Base-by-base conservation (phyloP, 2,797 vertebrate genomes). In the Spinibarbus caldwelli region DNA sequence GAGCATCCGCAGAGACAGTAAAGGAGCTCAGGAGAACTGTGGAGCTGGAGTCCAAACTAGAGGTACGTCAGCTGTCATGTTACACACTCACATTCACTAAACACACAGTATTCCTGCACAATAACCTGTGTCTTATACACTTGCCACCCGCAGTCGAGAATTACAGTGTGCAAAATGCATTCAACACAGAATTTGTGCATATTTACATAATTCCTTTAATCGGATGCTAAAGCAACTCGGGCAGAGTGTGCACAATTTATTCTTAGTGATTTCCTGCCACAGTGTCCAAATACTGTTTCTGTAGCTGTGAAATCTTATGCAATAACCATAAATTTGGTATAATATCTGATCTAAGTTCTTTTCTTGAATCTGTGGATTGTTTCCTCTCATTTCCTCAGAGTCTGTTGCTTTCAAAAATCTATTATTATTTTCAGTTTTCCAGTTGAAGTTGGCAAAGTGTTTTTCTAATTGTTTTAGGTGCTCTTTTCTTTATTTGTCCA, bases 11-110 rank as follows among this genome's bases (percentile, higher is more conserved):
- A 96, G 98, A 83, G 96, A 96, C 78, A 95, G 93, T 72, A 96
- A 96, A 0, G 96, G 97, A 72, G 97, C 96, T 0, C 97, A 98
- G 73, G 98, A 99, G 91, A 96, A 95, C 15, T 99, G 98, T 75
- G 98, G 98, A 17, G 95, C 96, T 4, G 98, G 98, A 73, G 94
- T 97, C 29, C 98, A 99, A 86, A 98, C 98, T 62, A 96, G 98
- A 99, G 98, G 98, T 99, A 89, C 70, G 17, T 9, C 1, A 34
- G 1, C 78, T 62, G 45, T 29, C 49, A 52, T 31, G 38, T 79
- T 12, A 47, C 26, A 15, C n/a, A 19, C 43, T 29, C 7, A 19
- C 49, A n/a, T 4, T 36, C 10, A n/a, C 73, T 26, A 31, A 29
- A 73, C 43, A 31, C n/a, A 49, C 29, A 66, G 62, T 34, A 34